phyloP scores from a whole-genome alignment of 2,888 invertebrate genomes.

The Campopleginae sp. region DNA sequence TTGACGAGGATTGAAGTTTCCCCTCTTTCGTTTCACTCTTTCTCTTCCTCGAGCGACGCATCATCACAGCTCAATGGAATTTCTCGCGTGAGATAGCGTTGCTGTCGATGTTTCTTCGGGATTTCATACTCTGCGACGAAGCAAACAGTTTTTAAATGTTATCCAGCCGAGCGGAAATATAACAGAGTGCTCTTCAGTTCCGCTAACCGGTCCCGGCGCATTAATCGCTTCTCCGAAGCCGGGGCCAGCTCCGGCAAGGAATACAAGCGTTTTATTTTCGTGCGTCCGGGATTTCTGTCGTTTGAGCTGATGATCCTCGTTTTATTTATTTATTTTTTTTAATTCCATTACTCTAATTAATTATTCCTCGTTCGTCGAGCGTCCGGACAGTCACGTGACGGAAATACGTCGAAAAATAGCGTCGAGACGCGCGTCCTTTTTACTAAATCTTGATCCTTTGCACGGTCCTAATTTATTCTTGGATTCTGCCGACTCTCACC shows the following conservation, averaged over 20 bases:
- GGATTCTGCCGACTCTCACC: slow-evolving; percentile 85
- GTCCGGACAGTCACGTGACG: slow-evolving; percentile 65
- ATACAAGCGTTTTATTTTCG: slow-evolving; percentile 10
- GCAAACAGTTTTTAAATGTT: neutral
- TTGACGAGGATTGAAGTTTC: slow-evolving; percentile 62
- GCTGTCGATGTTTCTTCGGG: neutral
- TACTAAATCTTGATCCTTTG: slow-evolving; percentile 41
- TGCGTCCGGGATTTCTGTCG: slow-evolving; percentile 7
- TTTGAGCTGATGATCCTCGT: slow-evolving; percentile 33
- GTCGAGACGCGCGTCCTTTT: slow-evolving; percentile 22
- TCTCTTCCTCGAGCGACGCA: slow-evolving; percentile 41
- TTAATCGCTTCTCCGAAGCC: slow-evolving; percentile 25
- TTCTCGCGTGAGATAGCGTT: slow-evolving; percentile 10
- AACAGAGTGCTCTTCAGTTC: neutral
- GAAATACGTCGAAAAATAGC: slow-evolving; percentile 49
- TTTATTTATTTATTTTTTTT: slow-evolving; percentile 36
- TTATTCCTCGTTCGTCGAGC: slow-evolving; percentile 15
- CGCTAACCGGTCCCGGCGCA: neutral
- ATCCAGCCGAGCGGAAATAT: neutral
- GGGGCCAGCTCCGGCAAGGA: slow-evolving; percentile 39
- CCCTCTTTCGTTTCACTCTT: slow-evolving; percentile 15
- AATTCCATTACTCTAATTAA: neutral
- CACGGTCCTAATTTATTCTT: slow-evolving; percentile 48
- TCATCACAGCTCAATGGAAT: slow-evolving; percentile 64
- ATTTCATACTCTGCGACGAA: neutral